Evolutionary conservation across 2,113 vertebrate genomes (phyloP).

Genomic region (Pelecanoides urinatrix): DNA sequence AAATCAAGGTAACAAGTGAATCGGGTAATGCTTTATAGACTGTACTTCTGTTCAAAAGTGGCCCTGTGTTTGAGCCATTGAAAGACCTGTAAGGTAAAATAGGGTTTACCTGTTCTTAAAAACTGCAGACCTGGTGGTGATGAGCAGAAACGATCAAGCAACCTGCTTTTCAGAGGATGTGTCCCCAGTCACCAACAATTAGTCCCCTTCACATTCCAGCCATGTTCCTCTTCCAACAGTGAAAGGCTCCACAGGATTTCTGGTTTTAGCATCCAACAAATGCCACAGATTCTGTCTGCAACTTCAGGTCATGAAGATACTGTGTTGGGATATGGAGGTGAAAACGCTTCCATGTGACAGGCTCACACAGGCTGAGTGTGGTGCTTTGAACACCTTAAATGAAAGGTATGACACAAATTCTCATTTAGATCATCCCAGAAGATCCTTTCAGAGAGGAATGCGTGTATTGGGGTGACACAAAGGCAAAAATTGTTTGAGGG

Average conservation of each 20-base stretch:
- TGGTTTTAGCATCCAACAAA: not conserved
- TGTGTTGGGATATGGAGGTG: not conserved
- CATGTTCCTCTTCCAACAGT: not conserved
- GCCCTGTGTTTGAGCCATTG: not conserved
- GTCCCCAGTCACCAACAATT: not conserved
- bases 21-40: not conserved
- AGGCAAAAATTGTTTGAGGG: conserved; percentile 24
- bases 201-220: not conserved
- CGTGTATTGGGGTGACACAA: not conserved
- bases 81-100: not conserved
- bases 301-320: not conserved
- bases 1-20: not conserved
- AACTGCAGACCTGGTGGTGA: not conserved
- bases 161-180: not conserved
- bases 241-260: not conserved
- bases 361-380: fast-evolving
- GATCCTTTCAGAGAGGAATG: not conserved
- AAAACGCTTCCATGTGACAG: not conserved
- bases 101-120: not conserved
- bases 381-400: not conserved
- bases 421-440: not conserved
- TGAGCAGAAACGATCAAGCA: not conserved
- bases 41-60: not conserved
- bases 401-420: not conserved
- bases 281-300: not conserved